Evolutionary conservation across 2,113 vertebrate species (phyloP).

Genomic region (Aphyosemion australe): DNA sequence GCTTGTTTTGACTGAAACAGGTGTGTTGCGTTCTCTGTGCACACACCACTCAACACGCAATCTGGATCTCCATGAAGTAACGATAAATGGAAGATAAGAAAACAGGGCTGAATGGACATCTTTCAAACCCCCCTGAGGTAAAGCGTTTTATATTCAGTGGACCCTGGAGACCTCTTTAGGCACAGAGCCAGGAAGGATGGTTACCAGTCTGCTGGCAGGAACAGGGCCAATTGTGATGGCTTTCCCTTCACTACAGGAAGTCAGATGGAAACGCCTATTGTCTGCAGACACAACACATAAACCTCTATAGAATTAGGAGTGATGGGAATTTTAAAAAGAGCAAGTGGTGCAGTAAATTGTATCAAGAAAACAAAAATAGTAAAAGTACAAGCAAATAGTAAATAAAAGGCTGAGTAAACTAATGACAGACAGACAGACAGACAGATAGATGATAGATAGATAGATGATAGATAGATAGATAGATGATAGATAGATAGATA

Average conservation of each 20-base stretch:
- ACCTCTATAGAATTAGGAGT: slow-evolving; percentile 29
- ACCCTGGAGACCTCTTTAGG: slow-evolving; percentile 51
- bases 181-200: slow-evolving; percentile 54
- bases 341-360: slow-evolving; percentile 39
- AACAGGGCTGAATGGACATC: slow-evolving; percentile 29
- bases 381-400: no score
- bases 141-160: slow-evolving; percentile 43
- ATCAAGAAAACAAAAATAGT: slow-evolving; percentile 17
- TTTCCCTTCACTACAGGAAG: slow-evolving; percentile 73
- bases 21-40: accelerated
- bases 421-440: no score
- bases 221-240: slow-evolving; percentile 44
- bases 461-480: no score
- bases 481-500: no score
- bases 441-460: no score
- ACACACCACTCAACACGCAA: slow-evolving; percentile 4
- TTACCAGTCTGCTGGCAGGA: slow-evolving; percentile 38
- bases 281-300: slow-evolving; percentile 59
- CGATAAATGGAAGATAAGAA: slow-evolving; percentile 24
- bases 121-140: slow-evolving; percentile 18
- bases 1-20: slow-evolving; percentile 17
- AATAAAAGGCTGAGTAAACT: background rate
- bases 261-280: slow-evolving; percentile 67
- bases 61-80: slow-evolving; percentile 24
- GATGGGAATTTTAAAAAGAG: slow-evolving; percentile 52